Conservation (phyloP, 2,113 vertebrate genomes). For the Grallaria varia region DNA sequence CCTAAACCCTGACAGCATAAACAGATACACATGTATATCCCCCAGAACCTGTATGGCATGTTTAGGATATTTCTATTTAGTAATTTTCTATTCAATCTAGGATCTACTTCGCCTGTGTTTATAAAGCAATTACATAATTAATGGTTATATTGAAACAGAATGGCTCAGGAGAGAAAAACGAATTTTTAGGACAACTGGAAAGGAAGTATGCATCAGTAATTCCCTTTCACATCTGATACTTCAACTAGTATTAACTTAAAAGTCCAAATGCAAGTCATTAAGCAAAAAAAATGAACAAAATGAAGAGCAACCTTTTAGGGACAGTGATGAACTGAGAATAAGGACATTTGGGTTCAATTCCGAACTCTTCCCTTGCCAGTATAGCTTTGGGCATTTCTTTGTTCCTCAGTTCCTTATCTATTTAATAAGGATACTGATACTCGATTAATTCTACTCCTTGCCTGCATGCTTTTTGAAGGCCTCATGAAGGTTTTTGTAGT, state of each 20-base stretch:
- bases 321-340: conserved; percentile 22
- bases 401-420: conserved; percentile 26
- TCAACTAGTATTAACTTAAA: conserved; percentile 46
- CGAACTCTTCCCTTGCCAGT: conserved; percentile 1
- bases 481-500: not conserved
- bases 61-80: not conserved
- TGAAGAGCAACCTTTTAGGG: conserved; percentile 28
- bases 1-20: not conserved
- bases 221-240: conserved; percentile 41
- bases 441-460: not conserved
- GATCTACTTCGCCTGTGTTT: not conserved
- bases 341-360: conserved; percentile 54
- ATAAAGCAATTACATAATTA: conserved; percentile 21
- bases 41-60: not conserved
- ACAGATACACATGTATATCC: not conserved
- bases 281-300: conserved; percentile 23
- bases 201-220: conserved; percentile 26
- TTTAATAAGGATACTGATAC: conserved; percentile 55
- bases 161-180: not conserved
- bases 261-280: conserved; percentile 43
- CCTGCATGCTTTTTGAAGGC: not conserved
- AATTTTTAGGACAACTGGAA: conserved; percentile 10
- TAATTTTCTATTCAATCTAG: not conserved
- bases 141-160: conserved; percentile 8
- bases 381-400: conserved; percentile 48